Conservation (phyloP, 2,113 vertebrate genomes). For the Rhizomys pruinosus region DNA sequence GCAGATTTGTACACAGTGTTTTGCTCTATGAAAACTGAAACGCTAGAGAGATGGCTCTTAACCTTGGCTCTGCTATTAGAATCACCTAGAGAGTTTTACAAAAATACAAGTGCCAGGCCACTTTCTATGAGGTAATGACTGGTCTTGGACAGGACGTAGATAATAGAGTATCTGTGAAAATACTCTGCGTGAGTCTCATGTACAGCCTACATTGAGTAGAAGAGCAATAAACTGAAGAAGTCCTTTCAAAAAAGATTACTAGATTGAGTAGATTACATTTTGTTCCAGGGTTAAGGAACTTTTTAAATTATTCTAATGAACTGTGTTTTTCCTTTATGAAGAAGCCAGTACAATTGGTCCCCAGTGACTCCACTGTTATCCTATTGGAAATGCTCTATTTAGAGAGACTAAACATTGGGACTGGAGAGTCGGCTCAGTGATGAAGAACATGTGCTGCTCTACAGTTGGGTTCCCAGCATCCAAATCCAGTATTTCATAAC, state of each 20-base stretch:
- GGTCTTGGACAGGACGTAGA: background rate
- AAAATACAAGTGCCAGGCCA: background rate
- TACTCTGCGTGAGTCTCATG: background rate
- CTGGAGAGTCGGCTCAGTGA: background rate
- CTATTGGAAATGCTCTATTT: background rate
- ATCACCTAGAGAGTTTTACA: background rate
- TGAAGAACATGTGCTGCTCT: background rate
- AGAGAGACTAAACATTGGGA: background rate
- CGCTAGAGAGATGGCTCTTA: background rate
- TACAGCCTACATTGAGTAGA: background rate
- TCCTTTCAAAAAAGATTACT: background rate
- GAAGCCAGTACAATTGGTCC: background rate
- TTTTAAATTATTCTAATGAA: background rate
- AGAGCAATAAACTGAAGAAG: background rate
- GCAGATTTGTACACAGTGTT: background rate
- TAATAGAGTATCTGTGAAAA: background rate
- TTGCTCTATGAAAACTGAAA: background rate
- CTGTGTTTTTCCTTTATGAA: background rate
- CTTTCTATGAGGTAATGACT: background rate
- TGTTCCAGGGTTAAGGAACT: background rate
- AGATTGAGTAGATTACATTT: background rate
- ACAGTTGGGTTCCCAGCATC: too few relatives aligned
- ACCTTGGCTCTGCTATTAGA: background rate
- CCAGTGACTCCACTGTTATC: background rate
- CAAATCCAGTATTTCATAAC: background rate